Evolutionary conservation across 2,113 vertebrate species (phyloP), one percentile per base, ranked within the genome.

Genomic region (Capreolus pygargus): DNA sequence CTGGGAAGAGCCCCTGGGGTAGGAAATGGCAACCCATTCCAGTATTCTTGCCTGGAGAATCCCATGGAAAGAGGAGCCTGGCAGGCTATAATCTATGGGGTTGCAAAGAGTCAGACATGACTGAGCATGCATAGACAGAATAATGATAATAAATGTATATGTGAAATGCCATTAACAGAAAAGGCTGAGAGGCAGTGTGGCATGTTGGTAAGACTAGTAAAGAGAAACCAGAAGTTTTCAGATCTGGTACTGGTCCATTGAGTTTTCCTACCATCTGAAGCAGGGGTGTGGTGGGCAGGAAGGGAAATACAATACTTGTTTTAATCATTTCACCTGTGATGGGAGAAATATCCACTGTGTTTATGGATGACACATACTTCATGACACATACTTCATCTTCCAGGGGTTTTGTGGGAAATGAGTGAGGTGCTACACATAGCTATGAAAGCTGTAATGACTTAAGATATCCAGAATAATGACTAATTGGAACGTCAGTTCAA

Each of bases 121-220:
- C 67, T 39, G 67, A 39, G 36, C 19, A 13, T 39, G 67, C 36
- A 13, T 36, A 74, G 67, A 39, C 19, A 74, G 36, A 39, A 52
- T 19, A 83, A 23, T 5, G 39, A 78, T n/a, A 64, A 5, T 19
- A 45, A 47, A 81, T 28, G 14, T 70, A 1, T 17, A 11, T 43
- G 33, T 33, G 17, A 74, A 52, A 76, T 30, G 45, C 5, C 19
- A 45, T 39, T 36, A 43, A 43, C 78, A 9, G 45, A 70, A 10
- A 92, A 47, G 4, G 10, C 39, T 79, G 30, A 64, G 39, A 92
- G 47, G 6, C 4, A 15, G 21, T 14, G 17, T 3, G 28, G 50
- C 17, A 0, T 2, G 1, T 0, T 45, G 36, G 16, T 19, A 85
- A 64, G 67, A 64, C 5, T 12, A 19, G 19, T 19, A 25, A 36